Base-by-base conservation (phyloP, 2,113 vertebrate genomes). In the Todiramphus saurophagus region DNA sequence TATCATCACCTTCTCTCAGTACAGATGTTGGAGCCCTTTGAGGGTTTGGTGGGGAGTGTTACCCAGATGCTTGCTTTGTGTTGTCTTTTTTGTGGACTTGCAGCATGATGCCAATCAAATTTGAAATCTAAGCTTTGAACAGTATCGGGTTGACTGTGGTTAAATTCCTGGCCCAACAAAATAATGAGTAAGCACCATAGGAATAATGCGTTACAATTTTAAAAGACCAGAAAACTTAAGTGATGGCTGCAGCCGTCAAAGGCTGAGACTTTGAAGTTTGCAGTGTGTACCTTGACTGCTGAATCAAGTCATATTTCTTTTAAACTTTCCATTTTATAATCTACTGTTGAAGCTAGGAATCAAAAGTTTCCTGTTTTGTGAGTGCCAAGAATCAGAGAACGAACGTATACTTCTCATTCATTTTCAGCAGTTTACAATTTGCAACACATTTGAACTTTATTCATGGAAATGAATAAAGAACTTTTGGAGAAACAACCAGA, bases 331-430 rank as follows among this genome's bases (percentile, higher is more conserved):
- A 10, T 37, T 95, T 89, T 93, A 30, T 76, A 11, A 58, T 84
- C 76, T 59, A 46, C 58, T 74, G 53, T 58, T 94, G 66, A 75
- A 92, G 24, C 73, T 94, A 83, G 66, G 58, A 95, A 95, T 92
- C 67, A 82, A 5, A 59, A 88, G 44, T 70, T 78, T 94, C 72
- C 77, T 46, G 21, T 30, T 85, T 75, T 69, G 7, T 87, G 39
- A 87, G 68, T 87, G 35, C 89, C 63, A 87, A 70, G 70, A 85
- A 82, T 63, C 56, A 83, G 11, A 76, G 79, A 91, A 66, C 89
- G 48, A 80, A 83, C 74, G 68, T 79, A 31, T n/a, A 63, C 23
- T 78, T 72, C 43, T 63, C 82, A 41, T 92, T 89, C 7, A 51
- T 75, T 93, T 85, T 88, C 62, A 83, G 48, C 37, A 33, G 15